Evolutionary conservation across 2,113 vertebrate species (phyloP).

Genomic region (Apteryx owenii): DNA sequence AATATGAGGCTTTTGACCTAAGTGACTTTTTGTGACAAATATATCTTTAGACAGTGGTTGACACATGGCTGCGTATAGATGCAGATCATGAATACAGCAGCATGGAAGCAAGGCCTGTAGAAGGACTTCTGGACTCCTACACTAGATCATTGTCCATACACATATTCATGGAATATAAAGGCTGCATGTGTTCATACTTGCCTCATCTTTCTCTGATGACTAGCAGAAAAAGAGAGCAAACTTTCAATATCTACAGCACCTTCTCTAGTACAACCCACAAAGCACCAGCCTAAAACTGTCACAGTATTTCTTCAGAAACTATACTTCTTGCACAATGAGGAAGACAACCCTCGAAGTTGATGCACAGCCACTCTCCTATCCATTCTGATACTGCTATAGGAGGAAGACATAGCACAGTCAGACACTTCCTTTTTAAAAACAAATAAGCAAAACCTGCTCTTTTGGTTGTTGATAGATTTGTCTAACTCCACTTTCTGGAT

Average conservation of each 20-base stretch:
- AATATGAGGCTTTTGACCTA: neutral
- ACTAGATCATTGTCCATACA: neutral
- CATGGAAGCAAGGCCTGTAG: neutral
- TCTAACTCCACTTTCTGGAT: neutral
- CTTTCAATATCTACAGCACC: neutral
- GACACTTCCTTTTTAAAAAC: neutral
- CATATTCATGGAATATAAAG: neutral
- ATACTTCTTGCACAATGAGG: neutral
- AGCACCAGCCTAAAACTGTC: neutral
- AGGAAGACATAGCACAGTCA: neutral
- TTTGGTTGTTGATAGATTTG: neutral
- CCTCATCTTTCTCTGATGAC: neutral
- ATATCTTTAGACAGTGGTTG: neutral
- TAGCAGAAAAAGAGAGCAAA: neutral
- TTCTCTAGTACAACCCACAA: neutral
- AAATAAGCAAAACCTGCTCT: neutral
- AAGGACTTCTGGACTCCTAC: neutral
- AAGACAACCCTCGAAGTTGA: neutral
- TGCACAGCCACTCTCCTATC: neutral
- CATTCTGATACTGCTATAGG: neutral
- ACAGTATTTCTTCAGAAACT: neutral
- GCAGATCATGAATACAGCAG: neutral
- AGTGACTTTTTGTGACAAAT: neutral
- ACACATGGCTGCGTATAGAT: neutral
- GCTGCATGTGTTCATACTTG: accelerated